Evolutionary conservation across 2,888 invertebrate species (phyloP), one percentile per base, ranked within the genome.

Genomic region (Resseliella maxima): DNA sequence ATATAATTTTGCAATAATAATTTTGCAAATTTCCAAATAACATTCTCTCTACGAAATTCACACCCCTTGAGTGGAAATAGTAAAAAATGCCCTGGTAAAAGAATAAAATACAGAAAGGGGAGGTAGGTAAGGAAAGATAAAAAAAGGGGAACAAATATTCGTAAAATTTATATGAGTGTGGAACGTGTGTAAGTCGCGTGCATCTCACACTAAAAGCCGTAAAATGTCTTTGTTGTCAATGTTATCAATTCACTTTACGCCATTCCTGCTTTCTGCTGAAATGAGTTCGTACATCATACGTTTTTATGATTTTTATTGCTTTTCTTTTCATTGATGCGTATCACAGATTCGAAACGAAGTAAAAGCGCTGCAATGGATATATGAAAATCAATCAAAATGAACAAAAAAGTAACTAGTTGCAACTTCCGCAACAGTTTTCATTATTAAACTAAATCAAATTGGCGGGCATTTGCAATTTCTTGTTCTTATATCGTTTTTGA

Each of bases 171-270:
- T 2, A 72, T 72, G 59, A 31, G 72, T 31, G 27, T 15, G 18
- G 15, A 72, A 72, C 72, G 72, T 72, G 72, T 72, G 72, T 72
- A 35, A 15, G 72, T 72, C 72, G 72, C 72, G 72, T 72, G 72
- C 72, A 72, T 35, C 31, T 72, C 72, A 72, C 72, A 72, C 72
- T 72, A 31, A 72, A 72, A 35, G 31, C 72, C 72, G 72, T 72
- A 35, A 72, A 72, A 31, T 72, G 27, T 72, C 72, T 72, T 72
- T 72, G 72, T 72, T 72, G 72, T 72, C 15, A 72, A 72, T 72
- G 35, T 31, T 72, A 72, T 72, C 59, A n/a, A 59, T 24, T 59
- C 72, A 72, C 27, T 59, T 24, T 59, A 59, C 59, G 59, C 59
- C n/a, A 31, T 72, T 31, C 31, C 3, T 10, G 3, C 31, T 8